A percentile compares a stretch with the other conserved stretches of the same genome.
phyloP scores from a whole-genome alignment of 2,113 vertebrate genomes.

The Garra rufa region DNA sequence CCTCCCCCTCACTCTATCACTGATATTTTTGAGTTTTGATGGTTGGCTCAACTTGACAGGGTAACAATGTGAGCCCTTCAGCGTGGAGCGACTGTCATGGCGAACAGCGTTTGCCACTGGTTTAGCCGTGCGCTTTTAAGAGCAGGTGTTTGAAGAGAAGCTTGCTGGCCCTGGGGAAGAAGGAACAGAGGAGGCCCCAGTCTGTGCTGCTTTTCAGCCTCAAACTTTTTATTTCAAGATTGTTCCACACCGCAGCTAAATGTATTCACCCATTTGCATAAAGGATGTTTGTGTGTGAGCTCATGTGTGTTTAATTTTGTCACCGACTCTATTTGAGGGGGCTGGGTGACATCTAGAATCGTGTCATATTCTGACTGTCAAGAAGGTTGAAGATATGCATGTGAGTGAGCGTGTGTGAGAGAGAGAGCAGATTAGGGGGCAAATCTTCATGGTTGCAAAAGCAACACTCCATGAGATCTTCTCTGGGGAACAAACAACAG shows the following conservation, averaged over 20 bases:
- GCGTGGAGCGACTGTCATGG: conserved; percentile 68
- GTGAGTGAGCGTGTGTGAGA: neutral
- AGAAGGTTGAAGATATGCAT: conserved; percentile 13
- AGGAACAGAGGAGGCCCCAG: conserved; percentile 52
- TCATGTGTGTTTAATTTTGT: conserved; percentile 60
- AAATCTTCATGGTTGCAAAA: conserved; percentile 43
- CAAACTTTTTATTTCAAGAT: conserved; percentile 62
- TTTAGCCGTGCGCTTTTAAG: conserved; percentile 64
- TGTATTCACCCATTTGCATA: conserved; percentile 63
- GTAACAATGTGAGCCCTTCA: conserved; percentile 58
- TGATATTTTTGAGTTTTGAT: conserved; percentile 61
- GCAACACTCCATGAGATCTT: conserved; percentile 48
- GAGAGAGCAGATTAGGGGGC: conserved; percentile 14
- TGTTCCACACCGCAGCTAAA: conserved; percentile 50
- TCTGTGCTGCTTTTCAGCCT: conserved; percentile 59
- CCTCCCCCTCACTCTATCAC: conserved; percentile 1
- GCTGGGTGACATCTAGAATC: conserved; percentile 30
- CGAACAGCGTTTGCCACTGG: conserved; percentile 55
- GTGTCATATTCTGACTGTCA: conserved; percentile 43
- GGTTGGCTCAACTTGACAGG: conserved; percentile 61
- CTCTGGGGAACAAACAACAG: conserved; percentile 35
- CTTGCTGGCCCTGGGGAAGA: conserved; percentile 58
- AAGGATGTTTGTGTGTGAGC: conserved; percentile 31
- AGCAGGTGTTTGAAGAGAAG: conserved; percentile 68
- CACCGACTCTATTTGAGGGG: conserved; percentile 51